A percentile compares a stretch with the other conserved stretches of the same genome.
These are phyloP conservation scores for Pandion haliaetus DNA, from an alignment of 2,113 vertebrate genomes.

Conservation along the genomic window DNA sequence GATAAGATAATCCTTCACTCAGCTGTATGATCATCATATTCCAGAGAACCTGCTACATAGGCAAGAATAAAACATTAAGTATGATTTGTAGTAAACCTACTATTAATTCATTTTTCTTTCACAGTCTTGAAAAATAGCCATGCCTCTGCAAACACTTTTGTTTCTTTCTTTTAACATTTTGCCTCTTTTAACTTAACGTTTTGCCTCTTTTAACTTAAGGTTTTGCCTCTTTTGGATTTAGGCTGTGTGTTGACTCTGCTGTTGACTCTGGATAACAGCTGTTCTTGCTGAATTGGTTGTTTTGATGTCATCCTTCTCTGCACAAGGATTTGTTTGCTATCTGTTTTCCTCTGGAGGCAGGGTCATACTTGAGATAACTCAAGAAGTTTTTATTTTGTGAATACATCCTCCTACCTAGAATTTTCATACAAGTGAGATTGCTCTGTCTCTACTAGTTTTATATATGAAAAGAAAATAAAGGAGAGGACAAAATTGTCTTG, in stretches of 20 bases:
- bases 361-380: background rate
- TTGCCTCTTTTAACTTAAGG: background rate
- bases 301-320: background rate
- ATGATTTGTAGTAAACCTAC: background rate
- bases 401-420: background rate
- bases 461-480: background rate
- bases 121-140: background rate
- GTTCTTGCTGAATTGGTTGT: background rate
- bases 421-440: background rate
- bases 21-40: background rate
- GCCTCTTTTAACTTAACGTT: background rate
- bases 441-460: background rate
- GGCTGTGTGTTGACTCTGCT: background rate
- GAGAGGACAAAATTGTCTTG: background rate
- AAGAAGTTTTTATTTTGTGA: background rate
- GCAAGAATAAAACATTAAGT: background rate
- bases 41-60: background rate
- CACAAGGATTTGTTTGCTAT: background rate
- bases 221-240: slow-evolving; percentile 9
- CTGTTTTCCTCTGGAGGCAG: background rate
- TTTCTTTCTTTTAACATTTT: background rate
- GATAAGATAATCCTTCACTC: background rate
- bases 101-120: background rate
- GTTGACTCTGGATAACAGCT: background rate
- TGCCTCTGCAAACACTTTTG: background rate